These are phyloP conservation scores for Zosterops japonicus DNA, from an alignment of 2,113 vertebrate species.

Conservation along the genomic window DNA sequence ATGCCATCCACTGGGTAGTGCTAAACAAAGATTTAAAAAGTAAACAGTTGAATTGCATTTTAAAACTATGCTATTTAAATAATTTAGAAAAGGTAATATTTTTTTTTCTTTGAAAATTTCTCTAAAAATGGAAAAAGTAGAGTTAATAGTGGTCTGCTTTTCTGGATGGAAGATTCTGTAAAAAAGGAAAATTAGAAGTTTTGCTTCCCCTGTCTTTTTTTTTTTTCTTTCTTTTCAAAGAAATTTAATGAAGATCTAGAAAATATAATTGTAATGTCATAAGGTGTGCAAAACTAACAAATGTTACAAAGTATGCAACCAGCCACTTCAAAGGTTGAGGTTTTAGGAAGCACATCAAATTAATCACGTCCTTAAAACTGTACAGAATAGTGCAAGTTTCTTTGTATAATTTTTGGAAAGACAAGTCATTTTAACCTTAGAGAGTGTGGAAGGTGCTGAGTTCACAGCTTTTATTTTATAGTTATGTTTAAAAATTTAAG, in stretches of 20 bases:
- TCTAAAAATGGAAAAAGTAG: background rate
- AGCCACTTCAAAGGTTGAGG: background rate
- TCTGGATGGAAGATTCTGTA: background rate
- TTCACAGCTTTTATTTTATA: background rate
- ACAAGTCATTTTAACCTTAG: background rate
- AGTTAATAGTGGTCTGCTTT: background rate
- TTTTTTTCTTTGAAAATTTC: background rate
- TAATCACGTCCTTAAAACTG: background rate
- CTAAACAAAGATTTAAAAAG: background rate
- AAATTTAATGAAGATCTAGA: background rate
- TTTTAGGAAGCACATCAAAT: background rate
- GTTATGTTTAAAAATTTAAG: background rate
- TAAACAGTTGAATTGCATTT: background rate
- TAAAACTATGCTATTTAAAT: background rate
- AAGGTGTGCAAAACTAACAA: background rate
- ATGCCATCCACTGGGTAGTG: background rate
- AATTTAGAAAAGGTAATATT: background rate
- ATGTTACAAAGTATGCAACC: background rate
- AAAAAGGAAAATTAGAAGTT: background rate
- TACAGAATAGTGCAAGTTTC: fast-evolving
- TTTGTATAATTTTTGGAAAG: background rate
- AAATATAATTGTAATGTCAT: background rate
- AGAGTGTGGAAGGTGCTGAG: background rate
- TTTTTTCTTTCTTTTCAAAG: background rate
- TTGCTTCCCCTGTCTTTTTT: background rate